phyloP scores from a whole-genome alignment of 2,113 vertebrate genomes.

The Poeciliopsis retropinna region DNA sequence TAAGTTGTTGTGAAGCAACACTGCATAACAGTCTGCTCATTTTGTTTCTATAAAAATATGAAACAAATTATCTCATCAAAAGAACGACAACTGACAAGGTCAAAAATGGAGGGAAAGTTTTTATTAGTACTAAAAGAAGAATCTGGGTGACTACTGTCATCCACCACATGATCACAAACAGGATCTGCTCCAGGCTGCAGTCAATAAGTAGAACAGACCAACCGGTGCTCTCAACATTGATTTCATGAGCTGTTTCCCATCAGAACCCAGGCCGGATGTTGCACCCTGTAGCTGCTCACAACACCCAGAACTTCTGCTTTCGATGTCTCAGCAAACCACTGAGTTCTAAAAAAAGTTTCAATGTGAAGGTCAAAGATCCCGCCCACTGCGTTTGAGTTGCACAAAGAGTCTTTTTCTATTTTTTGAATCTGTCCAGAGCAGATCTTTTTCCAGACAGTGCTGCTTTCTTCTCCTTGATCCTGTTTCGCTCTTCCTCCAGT shows the following conservation, averaged over 20 bases:
- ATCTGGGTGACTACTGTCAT: not conserved
- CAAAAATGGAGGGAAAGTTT: not conserved
- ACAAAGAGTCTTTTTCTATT: slow-evolving; percentile 64
- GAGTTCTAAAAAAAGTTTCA: slow-evolving; percentile 12
- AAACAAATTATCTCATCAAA: not conserved
- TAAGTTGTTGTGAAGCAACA: not conserved
- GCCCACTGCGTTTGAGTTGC: slow-evolving; percentile 14
- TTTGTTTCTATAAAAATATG: not conserved
- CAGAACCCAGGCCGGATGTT: not conserved
- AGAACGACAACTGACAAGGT: not conserved
- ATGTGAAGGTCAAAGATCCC: slow-evolving; percentile 50
- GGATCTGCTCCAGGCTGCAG: slow-evolving; percentile 23
- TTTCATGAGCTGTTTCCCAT: not conserved
- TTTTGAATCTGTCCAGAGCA: slow-evolving; percentile 86
- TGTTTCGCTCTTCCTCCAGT: slow-evolving; percentile 47
- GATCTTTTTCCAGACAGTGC: slow-evolving; percentile 49
- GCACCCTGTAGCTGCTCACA: not conserved
- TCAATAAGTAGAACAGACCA: slow-evolving; percentile 12
- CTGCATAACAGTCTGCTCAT: not conserved
- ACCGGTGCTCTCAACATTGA: slow-evolving; percentile 14
- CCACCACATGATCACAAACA: slow-evolving; percentile 10
- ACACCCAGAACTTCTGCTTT: not conserved
- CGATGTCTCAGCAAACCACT: not conserved
- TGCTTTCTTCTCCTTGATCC: slow-evolving; percentile 25
- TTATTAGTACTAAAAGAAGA: slow-evolving; percentile 5